Percentiles rank a stretch among this genome's conserved stretches.
Evolutionary conservation across 2,888 invertebrate genomes (phyloP).

Genomic region (Heliconius cydno): DNA sequence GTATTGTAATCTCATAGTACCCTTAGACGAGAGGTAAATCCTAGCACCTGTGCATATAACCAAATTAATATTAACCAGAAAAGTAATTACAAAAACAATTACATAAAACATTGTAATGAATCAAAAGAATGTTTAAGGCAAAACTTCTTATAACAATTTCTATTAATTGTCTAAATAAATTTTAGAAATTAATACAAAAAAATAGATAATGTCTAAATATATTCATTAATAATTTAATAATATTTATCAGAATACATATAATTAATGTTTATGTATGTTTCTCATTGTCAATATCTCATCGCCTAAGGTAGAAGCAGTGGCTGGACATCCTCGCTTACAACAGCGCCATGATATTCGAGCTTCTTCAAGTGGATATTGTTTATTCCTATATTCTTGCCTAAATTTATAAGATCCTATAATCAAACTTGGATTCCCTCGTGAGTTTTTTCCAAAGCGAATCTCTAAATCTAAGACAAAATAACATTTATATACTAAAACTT

Average conservation of each 20-base stretch:
- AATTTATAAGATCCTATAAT: slow-evolving; percentile 44
- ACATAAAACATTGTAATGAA: background rate
- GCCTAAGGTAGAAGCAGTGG: slow-evolving; percentile 45
- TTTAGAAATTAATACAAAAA: too few species aligned
- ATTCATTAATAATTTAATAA: too few species aligned
- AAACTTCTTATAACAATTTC: background rate
- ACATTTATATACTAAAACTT: background rate
- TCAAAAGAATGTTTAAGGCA: background rate
- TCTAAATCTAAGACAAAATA: slow-evolving; percentile 48
- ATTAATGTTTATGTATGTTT: slow-evolving; percentile 34
- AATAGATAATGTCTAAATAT: too few species aligned
- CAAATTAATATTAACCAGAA: slow-evolving; percentile 8
- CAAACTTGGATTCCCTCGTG: slow-evolving; percentile 40
- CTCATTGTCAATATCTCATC: slow-evolving; percentile 25
- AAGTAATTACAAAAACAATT: background rate
- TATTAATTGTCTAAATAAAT: background rate
- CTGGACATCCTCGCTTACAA: slow-evolving; percentile 41
- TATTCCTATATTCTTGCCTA: slow-evolving; percentile 46
- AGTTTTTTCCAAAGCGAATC: slow-evolving; percentile 46
- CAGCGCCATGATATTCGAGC: slow-evolving; percentile 52
- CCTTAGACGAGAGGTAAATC: slow-evolving; percentile 56
- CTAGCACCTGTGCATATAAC: slow-evolving; percentile 48
- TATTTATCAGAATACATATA: background rate
- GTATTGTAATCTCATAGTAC: slow-evolving; percentile 57
- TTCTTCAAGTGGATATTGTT: slow-evolving; percentile 30